A percentile compares a stretch with the other conserved stretches of the same genome.
These are phyloP conservation scores for Oasisia sp. DNA, from an alignment of 2,888 invertebrate genomes.

Conservation along the genomic window DNA sequence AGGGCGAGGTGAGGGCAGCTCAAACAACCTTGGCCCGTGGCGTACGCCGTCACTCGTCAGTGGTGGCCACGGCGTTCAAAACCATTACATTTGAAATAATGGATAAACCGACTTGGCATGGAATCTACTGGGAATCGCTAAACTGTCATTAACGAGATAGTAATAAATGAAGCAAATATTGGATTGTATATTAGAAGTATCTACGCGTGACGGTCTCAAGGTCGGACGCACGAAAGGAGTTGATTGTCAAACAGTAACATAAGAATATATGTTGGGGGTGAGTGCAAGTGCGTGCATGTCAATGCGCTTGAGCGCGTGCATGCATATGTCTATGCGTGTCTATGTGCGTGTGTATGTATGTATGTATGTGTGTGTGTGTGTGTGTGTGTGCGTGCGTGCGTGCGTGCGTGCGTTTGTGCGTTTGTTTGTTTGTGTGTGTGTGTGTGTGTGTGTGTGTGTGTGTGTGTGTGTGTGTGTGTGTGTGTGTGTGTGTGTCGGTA, in stretches of 20 bases:
- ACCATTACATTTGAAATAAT: neutral
- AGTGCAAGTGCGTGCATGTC: neutral
- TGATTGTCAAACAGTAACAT: neutral
- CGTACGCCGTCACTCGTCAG: neutral
- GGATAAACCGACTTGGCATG: neutral
- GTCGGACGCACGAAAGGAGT: neutral
- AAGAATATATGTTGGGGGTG: neutral
- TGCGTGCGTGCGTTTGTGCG: too few relatives aligned
- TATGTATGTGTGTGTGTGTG: too few relatives aligned
- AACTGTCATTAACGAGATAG: neutral
- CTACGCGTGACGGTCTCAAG: neutral
- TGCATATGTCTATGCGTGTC: too few relatives aligned
- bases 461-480: neutral
- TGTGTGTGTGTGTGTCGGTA: neutral
- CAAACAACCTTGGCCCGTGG: neutral
- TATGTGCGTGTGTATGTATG: too few relatives aligned
- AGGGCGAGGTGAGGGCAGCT: slow-evolving; percentile 72
- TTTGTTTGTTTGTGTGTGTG: neutral
- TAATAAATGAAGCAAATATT: neutral
- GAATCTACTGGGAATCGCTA: neutral
- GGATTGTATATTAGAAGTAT: neutral
- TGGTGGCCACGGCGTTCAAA: neutral
- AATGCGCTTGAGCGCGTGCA: too few relatives aligned
- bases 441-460: neutral
- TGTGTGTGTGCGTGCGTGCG: too few relatives aligned